Evolutionary conservation across 2,888 invertebrate genomes (phyloP).

Genomic region (Chouioia cunea): DNA sequence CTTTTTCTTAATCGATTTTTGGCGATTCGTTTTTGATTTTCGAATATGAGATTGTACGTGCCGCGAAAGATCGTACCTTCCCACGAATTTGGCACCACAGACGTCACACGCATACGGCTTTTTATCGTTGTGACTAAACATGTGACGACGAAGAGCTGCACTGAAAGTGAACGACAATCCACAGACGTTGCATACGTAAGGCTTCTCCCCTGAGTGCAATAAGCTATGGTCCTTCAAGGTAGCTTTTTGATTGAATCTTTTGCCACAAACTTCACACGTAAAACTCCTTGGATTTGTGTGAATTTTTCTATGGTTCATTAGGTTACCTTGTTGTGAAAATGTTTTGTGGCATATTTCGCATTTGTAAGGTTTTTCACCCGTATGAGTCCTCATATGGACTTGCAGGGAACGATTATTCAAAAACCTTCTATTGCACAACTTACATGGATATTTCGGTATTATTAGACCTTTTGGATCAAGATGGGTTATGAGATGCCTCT

Average conservation of each 20-base stretch:
- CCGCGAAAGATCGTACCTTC: slow-evolving; percentile 63
- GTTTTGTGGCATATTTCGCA: slow-evolving; percentile 72
- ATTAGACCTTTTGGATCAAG: slow-evolving; percentile 60
- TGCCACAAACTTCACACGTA: slow-evolving; percentile 64
- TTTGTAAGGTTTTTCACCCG: slow-evolving; percentile 73
- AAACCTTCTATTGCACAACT: slow-evolving; percentile 72
- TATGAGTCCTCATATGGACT: slow-evolving; percentile 74
- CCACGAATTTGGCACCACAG: slow-evolving; percentile 62
- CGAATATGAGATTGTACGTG: slow-evolving; percentile 63
- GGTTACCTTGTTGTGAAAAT: slow-evolving; percentile 68
- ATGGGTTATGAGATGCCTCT: slow-evolving; percentile 63
- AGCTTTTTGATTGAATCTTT: slow-evolving; percentile 65
- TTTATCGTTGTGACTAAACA: slow-evolving; percentile 61
- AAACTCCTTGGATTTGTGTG: slow-evolving; percentile 64
- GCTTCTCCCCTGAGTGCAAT: slow-evolving; percentile 65
- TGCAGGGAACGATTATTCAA: slow-evolving; percentile 73
- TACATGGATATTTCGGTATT: slow-evolving; percentile 72
- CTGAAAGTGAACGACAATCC: slow-evolving; percentile 64
- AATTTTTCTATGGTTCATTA: slow-evolving; percentile 62
- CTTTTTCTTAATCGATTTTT: slow-evolving; percentile 33
- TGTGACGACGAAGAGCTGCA: slow-evolving; percentile 63
- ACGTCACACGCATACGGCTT: slow-evolving; percentile 64
- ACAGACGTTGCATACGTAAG: slow-evolving; percentile 63
- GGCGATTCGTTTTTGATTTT: slow-evolving; percentile 54
- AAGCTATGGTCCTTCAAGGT: slow-evolving; percentile 63